A percentile compares a stretch with the other conserved stretches of the same genome.
Conservation (phyloP, 2,797 vertebrate genomes). For the Bucorvus abyssinicus region DNA sequence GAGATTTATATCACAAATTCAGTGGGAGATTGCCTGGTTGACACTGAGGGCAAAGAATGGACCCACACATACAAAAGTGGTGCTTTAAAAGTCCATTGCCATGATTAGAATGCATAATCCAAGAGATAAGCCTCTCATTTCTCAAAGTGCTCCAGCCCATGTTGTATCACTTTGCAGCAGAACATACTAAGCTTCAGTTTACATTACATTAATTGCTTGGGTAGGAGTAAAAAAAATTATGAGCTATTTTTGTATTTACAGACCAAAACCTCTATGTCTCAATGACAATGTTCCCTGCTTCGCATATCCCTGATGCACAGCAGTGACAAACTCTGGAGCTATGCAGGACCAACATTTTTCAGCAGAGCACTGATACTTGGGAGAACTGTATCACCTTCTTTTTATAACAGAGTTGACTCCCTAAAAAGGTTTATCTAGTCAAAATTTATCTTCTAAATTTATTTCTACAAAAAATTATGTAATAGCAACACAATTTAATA, state of each 20-base stretch:
- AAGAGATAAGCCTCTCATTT: slow-evolving; percentile 35
- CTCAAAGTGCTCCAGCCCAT: neutral
- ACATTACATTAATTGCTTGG: neutral
- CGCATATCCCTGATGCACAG: neutral
- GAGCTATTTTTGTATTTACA: neutral
- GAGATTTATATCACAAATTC: neutral
- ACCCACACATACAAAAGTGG: neutral
- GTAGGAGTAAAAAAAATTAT: neutral
- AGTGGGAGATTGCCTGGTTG: neutral
- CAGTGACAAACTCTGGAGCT: neutral
- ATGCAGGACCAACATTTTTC: neutral
- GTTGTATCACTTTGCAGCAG: neutral
- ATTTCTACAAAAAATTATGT: fast-evolving
- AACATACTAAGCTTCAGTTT: neutral
- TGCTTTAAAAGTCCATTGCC: slow-evolving; percentile 24
- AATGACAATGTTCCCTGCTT: neutral
- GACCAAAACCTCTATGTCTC: neutral
- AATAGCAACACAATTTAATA: neutral
- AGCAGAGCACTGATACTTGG: neutral
- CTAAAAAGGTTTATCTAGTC: neutral
- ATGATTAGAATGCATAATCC: slow-evolving; percentile 32
- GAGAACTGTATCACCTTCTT: neutral
- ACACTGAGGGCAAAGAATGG: neutral
- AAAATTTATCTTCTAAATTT: neutral
- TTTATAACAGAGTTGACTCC: neutral